A percentile compares a stretch with the other conserved stretches of the same genome.
phyloP scores from a whole-genome alignment of 2,113 vertebrate genomes.

The Thamnophis sirtalis region DNA sequence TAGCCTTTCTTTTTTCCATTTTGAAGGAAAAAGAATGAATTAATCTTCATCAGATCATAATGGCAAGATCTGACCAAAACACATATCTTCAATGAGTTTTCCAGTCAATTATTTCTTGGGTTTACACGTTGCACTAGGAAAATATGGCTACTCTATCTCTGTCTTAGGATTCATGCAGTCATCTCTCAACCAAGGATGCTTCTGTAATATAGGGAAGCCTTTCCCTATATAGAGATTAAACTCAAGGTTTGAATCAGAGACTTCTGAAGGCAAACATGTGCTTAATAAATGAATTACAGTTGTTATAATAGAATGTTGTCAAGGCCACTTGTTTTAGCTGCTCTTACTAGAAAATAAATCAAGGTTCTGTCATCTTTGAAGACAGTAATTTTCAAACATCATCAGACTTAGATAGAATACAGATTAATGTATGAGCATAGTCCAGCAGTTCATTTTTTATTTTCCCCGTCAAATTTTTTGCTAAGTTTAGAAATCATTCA shows the following conservation, averaged over 20 bases:
- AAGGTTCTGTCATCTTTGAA: background rate
- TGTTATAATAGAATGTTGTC: background rate
- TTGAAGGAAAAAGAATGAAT: background rate
- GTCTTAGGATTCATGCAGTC: background rate
- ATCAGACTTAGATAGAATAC: background rate
- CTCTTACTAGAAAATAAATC: background rate
- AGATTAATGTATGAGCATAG: background rate
- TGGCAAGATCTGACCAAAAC: background rate
- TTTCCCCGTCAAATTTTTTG: background rate
- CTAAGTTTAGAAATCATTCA: background rate
- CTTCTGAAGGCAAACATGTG: background rate
- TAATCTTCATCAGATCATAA: background rate
- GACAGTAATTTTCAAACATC: background rate
- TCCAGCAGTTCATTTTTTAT: background rate
- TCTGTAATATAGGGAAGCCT: background rate
- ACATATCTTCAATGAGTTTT: background rate
- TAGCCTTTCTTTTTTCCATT: background rate
- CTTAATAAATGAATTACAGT: background rate
- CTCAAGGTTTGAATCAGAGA: background rate
- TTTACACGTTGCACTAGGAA: background rate
- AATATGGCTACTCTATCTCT: background rate
- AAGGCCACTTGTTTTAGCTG: background rate
- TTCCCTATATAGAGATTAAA: background rate
- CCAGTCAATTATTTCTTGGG: background rate
- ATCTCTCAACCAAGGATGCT: background rate